Evolutionary conservation across 2,113 vertebrate genomes (phyloP), one percentile per base, ranked within the genome.

Genomic region (Nannobrachium achirus): DNA sequence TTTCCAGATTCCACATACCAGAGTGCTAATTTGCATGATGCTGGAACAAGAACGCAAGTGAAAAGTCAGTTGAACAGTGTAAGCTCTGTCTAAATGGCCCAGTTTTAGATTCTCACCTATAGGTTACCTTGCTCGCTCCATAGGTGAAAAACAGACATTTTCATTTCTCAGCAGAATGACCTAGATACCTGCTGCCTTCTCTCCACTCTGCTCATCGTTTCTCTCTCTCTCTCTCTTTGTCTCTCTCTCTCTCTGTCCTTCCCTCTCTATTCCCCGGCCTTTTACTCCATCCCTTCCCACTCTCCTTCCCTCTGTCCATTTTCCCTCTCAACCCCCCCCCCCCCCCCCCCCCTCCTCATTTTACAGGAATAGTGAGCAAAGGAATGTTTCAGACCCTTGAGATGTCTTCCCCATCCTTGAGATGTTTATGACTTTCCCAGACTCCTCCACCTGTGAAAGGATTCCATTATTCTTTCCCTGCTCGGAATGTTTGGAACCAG

Each of bases 381-480:
- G 73, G 83, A 84, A 88, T 88, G 78, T 92, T 76, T 86, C 71
- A 61, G 39, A 78, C 78, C 71, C 70, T 63, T 75, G 87, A 83
- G 85, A 88, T 66, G 49, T 84, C 73, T 63, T 83, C 53, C 66
- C 56, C 63, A 76, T 80, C 74, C 78, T 50, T 73, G 66, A 78
- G 67, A 62, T 40, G 69, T 84, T 87, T 85, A 89, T 73, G 74
- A 69, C 81, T 82, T 89, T 88, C 80, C 78, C 80, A 79, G 76
- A 88, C 71, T 48, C 67, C 63, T 79, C 70, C 67, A 79, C 72
- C 72, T 83, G 78, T 90, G 81, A 91, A 91, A 87, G 88, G 78
- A 79, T 84, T 70, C 70, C 78, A 85, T 90, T 91, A 85, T 89
- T 70, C 80, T 73, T 55, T 48, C 16, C 58, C 20, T 60, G 52